These are phyloP conservation scores for Leucoma salicis DNA, from an alignment of 2,888 invertebrate species.

Conservation along the genomic window DNA sequence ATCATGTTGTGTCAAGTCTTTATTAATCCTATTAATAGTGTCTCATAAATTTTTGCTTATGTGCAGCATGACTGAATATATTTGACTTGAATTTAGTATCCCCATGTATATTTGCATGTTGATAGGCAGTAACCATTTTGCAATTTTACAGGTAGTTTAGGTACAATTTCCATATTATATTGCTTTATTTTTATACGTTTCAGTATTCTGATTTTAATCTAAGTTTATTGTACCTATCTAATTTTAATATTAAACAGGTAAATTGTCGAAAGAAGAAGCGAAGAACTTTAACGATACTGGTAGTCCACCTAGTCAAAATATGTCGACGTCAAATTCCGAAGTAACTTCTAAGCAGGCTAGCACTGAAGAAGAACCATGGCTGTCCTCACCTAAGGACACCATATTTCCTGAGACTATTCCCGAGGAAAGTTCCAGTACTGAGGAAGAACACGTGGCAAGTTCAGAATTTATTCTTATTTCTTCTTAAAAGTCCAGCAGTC, in stretches of 20 bases:
- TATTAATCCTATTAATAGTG: constrained; percentile 37
- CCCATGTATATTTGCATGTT: constrained; percentile 4
- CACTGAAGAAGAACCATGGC: constrained; percentile 89
- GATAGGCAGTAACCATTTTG: constrained; percentile 3
- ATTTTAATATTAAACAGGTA: constrained; percentile 46
- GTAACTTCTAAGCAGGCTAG: constrained; percentile 73
- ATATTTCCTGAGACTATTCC: constrained; percentile 96
- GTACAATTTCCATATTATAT: neutral
- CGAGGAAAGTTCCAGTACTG: constrained; percentile 95
- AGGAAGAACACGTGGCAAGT: constrained; percentile 93
- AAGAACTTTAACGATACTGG: constrained; percentile 49
- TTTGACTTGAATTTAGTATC: constrained; percentile 8
- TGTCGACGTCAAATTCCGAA: constrained; percentile 78
- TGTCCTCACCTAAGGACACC: constrained; percentile 93
- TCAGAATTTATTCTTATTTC: neutral
- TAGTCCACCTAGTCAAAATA: constrained; percentile 85
- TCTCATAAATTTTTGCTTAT: constrained; percentile 36
- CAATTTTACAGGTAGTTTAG: too few relatives aligned
- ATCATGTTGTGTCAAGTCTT: constrained; percentile 35
- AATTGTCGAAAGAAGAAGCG: constrained; percentile 72
- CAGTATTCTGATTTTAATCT: neutral
- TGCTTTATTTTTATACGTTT: neutral
- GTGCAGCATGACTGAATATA: constrained; percentile 10
- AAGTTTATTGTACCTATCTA: neutral
- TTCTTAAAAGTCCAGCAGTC: neutral